Conservation (phyloP, 2,113 vertebrate genomes). For the Capricornis sumatraensis region DNA sequence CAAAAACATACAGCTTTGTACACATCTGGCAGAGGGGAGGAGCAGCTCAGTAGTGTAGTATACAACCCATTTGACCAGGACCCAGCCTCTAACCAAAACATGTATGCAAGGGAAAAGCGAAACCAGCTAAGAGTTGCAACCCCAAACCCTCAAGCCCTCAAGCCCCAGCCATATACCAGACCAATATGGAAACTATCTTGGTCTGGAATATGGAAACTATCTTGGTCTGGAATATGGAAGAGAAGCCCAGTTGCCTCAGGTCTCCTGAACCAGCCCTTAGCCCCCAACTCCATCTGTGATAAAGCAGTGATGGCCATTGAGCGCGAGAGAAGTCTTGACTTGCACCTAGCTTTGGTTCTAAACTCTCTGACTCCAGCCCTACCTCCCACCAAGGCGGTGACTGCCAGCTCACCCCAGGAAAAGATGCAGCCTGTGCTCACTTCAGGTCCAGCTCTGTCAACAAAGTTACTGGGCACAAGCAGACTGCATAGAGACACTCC, state of each 20-base stretch:
- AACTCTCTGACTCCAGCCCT: not conserved
- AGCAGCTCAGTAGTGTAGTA: not conserved
- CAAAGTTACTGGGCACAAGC: not conserved
- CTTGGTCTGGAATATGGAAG: not conserved
- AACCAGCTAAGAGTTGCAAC: not conserved
- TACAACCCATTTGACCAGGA: not conserved
- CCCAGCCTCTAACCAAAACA: not conserved
- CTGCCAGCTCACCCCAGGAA: not conserved
- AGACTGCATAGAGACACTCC: not conserved
- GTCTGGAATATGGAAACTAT: not conserved
- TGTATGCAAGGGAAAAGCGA: not conserved
- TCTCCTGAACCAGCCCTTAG: not conserved
- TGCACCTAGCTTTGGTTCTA: not conserved
- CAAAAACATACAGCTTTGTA: not conserved
- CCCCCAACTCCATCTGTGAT: not conserved
- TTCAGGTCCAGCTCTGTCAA: not conserved
- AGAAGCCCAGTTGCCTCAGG: not conserved
- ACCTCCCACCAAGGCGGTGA: not conserved
- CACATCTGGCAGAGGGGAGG: not conserved
- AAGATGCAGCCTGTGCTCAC: not conserved
- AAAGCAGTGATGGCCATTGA: not conserved
- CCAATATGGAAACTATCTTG: not conserved
- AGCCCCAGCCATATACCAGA: not conserved
- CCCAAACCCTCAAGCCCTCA: not conserved
- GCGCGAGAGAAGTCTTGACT: not conserved